phyloP scores from a whole-genome alignment of 2,888 invertebrate genomes.

The Epinotia nisella region DNA sequence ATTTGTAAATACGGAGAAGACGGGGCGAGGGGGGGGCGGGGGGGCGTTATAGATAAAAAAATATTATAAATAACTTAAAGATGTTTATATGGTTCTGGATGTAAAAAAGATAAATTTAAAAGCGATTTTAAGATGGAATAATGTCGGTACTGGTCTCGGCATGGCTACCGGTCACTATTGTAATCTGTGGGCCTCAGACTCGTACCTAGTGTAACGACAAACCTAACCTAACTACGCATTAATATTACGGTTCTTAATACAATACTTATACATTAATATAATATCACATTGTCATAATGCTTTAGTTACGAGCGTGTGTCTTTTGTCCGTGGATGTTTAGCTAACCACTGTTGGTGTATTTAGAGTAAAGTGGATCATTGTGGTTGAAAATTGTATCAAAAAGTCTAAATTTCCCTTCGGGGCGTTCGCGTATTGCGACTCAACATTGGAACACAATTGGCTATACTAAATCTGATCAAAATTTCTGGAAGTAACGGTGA shows the following conservation, averaged over 20 bases:
- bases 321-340: constrained; percentile 84
- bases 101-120: constrained; percentile 83
- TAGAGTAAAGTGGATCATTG: constrained; percentile 77
- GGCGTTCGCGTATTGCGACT: constrained; percentile 68
- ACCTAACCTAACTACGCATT: constrained; percentile 82
- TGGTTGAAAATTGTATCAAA: constrained; percentile 72
- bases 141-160: constrained; percentile 82
- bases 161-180: constrained; percentile 82
- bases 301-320: constrained; percentile 85
- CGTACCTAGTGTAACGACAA: constrained; percentile 75
- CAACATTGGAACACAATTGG: constrained; percentile 70
- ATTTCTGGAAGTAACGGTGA: constrained; percentile 73
- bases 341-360: constrained; percentile 82
- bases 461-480: constrained; percentile 74
- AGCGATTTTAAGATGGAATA: constrained; percentile 76
- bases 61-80: constrained; percentile 84
- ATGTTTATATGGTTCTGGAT: constrained; percentile 86
- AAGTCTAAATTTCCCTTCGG: constrained; percentile 50
- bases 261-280: constrained; percentile 82
- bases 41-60: constrained; percentile 81
- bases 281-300: constrained; percentile 85
- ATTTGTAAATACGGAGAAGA: constrained; percentile 87
- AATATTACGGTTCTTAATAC: constrained; percentile 82
- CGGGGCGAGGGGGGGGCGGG: constrained; percentile 65
- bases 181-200: constrained; percentile 83